Base-by-base conservation (phyloP, 2,797 vertebrate genomes). In the Platyrinchus mystaceus region DNA sequence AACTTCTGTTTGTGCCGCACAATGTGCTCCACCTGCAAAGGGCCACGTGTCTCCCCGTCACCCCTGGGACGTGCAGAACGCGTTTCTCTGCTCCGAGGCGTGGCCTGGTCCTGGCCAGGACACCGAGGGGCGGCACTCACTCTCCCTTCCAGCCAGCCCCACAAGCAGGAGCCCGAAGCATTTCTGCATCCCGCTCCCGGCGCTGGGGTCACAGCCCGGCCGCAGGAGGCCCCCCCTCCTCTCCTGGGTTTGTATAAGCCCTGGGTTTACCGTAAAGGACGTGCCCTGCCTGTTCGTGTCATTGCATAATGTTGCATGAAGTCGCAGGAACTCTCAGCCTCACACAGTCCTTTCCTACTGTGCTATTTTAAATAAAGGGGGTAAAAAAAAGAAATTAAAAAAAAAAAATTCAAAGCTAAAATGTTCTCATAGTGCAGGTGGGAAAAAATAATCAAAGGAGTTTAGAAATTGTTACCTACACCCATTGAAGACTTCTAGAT, bases 61-160 rank as follows among this genome's bases (percentile, higher is more conserved):
- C 27, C 32, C 14, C 66, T 17, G 12, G 47, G 56, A 63, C n/a
- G 11, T 24, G 4, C 30, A 20, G 34, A 21, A 5, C 37, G 4
- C 0, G 12, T 9, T 49, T 32, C 34, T 7, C 60, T 30, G 64
- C 50, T 50, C 34, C 10, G 7, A 32, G 3, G n/a, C 0, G 0
- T 43, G 39, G 63, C 68, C 26, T 52, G 41, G 5, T 32, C 55
- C 21, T 9, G 2, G 18, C 14, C 12, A 19, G 24, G 64, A 58
- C 78, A 85, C 46, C 74, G 59, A 1, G 8, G 69, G 73, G 53
- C 49, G 19, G 36, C 66, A 12, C 64, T 6, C 2, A 1, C 49
- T 55, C 26, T 14, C 12, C n/a, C 12, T 24, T 16, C 32, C 46
- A 18, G 16, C 39, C 14, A n/a, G 5, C 20, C 30, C 26, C 1